Percentiles rank a stretch among this genome's conserved stretches.
Evolutionary conservation across 1,140 invertebrate genomes (phyloP).

Genomic region (Drosophila cardini): DNA sequence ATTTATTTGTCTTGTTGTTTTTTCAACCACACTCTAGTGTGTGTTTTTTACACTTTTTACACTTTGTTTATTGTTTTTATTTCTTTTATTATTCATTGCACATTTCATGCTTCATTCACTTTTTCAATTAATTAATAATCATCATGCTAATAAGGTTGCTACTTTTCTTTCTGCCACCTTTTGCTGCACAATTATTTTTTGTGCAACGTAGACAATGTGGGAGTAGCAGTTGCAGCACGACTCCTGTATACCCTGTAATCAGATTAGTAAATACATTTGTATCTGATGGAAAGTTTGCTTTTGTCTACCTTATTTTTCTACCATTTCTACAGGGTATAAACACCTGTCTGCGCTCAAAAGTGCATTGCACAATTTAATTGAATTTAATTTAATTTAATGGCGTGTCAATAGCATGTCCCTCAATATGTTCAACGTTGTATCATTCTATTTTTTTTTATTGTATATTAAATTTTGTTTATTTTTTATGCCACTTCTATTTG

Average conservation of each 20-base stretch:
- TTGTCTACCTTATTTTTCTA: too few species aligned
- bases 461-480: constrained; percentile 25
- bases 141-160: constrained; percentile 71
- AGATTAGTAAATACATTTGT: not conserved
- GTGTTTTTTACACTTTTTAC: too few species aligned
- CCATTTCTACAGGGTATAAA: constrained; percentile 6
- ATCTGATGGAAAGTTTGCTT: too few species aligned
- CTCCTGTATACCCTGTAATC: not conserved
- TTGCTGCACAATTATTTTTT: constrained; percentile 2
- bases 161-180: constrained; percentile 20
- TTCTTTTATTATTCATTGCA: constrained; percentile 76
- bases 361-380: constrained; percentile 64
- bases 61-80: constrained; percentile 41
- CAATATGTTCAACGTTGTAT: constrained; percentile 45
- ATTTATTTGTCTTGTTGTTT: constrained; percentile 48
- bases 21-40: constrained; percentile 30
- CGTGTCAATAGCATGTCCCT: constrained; percentile 71
- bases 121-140: constrained; percentile 83
- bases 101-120: constrained; percentile 81
- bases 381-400: constrained; percentile 75
- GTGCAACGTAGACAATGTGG: constrained; percentile 12
- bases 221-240: not conserved
- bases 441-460: not conserved
- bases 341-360: constrained; percentile 25
- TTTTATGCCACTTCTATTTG: constrained; percentile 10